Evolutionary conservation across 2,888 invertebrate genomes (phyloP), one percentile per base, ranked within the genome.

Genomic region (Cephonodes hylas): DNA sequence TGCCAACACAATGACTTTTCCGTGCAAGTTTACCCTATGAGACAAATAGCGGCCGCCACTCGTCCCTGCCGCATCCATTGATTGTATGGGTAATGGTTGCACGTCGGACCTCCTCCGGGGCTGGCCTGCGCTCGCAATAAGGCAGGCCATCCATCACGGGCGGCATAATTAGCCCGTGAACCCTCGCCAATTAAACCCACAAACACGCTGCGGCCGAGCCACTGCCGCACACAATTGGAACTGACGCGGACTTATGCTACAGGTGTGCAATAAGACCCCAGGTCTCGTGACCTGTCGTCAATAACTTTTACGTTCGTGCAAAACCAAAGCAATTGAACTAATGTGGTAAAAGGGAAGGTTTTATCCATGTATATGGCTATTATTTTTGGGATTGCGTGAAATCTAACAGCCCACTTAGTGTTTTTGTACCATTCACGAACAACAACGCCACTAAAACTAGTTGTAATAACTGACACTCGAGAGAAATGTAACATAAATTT

Each of bases 41-140:
- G 53, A 53, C 53, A 53, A 53, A 53, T 31, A 20, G 18, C 44
- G 53, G 5, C 53, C 31, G 53, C 53, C 53, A 53, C 15, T 53
- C 18, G 4, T 10, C 3, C 18, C 53, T 10, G 53, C 27, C 53
- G 18, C 18, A 1, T 18, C 18, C 53, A 53, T 53, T 27, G 8
- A 53, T 53, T 31, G 3, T 44, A 10, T 5, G 8, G 31, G 18
- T 18, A 45, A 45, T 45, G 45, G 45, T 10, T 45, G 22, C 23
- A 6, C 27, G 31, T 8, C 3, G 18, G 53, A 15, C 53, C 31
- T 53, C 18, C 53, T 31, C 53, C 31, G 31, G 18, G 27, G 27
- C 53, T 13, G 23, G 7, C 42, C 42, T n/a, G 22, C 22, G 45
- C 45, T n/a, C n/a, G n/a, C 38, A n/a, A 31, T 53, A 31, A 18